phyloP scores from a whole-genome alignment of 2,113 vertebrate species.

The Crotalus viridis region DNA sequence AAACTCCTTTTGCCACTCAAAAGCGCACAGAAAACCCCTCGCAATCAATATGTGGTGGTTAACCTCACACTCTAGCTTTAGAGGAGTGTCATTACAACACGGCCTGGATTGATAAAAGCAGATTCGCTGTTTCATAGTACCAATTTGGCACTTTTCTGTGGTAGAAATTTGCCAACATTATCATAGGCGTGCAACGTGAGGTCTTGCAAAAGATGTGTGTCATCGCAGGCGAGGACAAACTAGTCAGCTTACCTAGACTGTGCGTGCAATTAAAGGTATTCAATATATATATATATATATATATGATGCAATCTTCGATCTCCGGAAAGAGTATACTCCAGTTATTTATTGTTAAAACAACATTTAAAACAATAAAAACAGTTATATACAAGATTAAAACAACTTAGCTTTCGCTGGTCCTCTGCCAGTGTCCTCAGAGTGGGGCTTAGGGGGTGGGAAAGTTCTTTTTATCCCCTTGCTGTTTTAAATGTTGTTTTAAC shows the following conservation, averaged over 20 bases:
- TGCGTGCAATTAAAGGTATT: not conserved
- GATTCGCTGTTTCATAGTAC: not conserved
- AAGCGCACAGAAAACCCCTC: not conserved
- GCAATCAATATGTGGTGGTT: not conserved
- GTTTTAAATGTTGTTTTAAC: too few relatives aligned
- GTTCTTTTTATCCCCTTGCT: too few relatives aligned
- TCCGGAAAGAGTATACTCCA: too few relatives aligned
- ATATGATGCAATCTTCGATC: too few relatives aligned
- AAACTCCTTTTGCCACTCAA: constrained; percentile 4
- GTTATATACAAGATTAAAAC: too few relatives aligned
- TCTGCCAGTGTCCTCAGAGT: too few relatives aligned
- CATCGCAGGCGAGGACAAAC: not conserved
- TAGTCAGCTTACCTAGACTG: not conserved
- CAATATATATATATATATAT: not conserved
- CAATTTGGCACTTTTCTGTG: not conserved
- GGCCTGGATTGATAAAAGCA: not conserved
- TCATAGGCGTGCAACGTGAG: not conserved
- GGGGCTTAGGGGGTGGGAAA: too few relatives aligned
- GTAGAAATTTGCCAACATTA: not conserved
- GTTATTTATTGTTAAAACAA: too few relatives aligned
- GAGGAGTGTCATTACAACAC: not conserved
- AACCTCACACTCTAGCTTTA: not conserved
- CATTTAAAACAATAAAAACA: too few relatives aligned
- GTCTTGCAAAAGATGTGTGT: not conserved
- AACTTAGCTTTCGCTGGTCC: too few relatives aligned